A percentile compares a stretch with the other conserved stretches of the same genome.
Evolutionary conservation across 2,888 invertebrate genomes (phyloP).

Genomic region (Brachyptera putata): DNA sequence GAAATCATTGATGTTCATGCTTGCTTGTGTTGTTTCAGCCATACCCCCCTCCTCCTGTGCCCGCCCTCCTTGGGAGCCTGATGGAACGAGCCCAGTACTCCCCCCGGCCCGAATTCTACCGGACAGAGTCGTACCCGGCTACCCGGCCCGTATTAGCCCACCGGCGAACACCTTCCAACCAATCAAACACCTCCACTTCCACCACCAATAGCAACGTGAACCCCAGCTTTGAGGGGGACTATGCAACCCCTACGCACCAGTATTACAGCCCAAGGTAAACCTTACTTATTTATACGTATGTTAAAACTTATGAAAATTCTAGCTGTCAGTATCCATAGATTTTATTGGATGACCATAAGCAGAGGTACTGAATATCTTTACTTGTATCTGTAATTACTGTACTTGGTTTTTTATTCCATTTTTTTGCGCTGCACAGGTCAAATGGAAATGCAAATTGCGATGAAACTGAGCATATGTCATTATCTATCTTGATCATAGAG

Average conservation of each 20-base stretch:
- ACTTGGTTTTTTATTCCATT: no score
- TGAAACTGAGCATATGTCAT: no score
- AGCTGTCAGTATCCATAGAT: no score
- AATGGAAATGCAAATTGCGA: no score
- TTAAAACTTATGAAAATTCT: no score
- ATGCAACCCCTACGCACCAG: slow-evolving; percentile 46
- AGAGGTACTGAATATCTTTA: no score
- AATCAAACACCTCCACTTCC: slow-evolving; percentile 57
- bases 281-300: no score
- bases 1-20: no score
- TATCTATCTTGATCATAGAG: no score
- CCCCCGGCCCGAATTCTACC: slow-evolving; percentile 22
- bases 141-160: slow-evolving; percentile 47
- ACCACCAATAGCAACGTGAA: slow-evolving; percentile 56
- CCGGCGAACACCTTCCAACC: slow-evolving; percentile 73
- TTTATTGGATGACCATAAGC: no score
- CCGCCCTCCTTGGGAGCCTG: slow-evolving; percentile 26
- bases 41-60: slow-evolving; percentile 30
- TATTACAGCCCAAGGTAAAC: slow-evolving; percentile 44
- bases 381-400: no score
- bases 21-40: slow-evolving; percentile 23
- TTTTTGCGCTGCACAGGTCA: no score
- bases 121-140: slow-evolving; percentile 22
- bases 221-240: slow-evolving; percentile 56
- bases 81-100: slow-evolving; percentile 12